Base-by-base conservation (phyloP, 2,113 vertebrate species). In the Phrynocephalus versicolor region DNA sequence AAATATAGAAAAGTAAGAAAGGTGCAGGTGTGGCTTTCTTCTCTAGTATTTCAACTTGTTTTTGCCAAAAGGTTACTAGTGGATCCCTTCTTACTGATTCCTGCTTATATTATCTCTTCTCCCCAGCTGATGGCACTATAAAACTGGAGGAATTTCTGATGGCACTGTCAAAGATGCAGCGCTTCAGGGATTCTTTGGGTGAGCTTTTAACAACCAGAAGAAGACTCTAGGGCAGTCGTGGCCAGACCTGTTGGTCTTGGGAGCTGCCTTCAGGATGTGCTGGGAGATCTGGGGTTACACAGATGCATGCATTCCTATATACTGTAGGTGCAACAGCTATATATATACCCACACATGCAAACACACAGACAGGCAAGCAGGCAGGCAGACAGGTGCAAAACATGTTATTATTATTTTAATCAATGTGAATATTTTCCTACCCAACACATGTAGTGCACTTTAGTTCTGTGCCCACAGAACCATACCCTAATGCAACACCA, bases 81-180 rank as follows among this genome's bases (percentile, higher is more conserved):
- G 18, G 25, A 15, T 7, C 15, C 12, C 5, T 45, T 64, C 3
- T 73, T 72, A 85, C 45, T 3, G 25, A 14, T 6, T 41, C 15
- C 30, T 65, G 27, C 16, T 3, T 79, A 2, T 72, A 21, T 33
- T 1, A 25, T 62, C 65, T 79, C 57, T 87, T 37, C 39, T 55
- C 55, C 58, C 23, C 57, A 87, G 86, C 1, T n/a, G 30, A 55
- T 51, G 81, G 67, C 18, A 83, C n/a, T 3, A 25, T 87, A 71
- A 83, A 87, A 13, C 21, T 87, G 67, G 72, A 73, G 19, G 81
- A 87, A 23, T 83, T 78, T 58, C 55, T 87, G 75, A 72, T 4
- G 18, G 8, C 39, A 21, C 81, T 87, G 6, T 9, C 55, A 37
- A 60, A 25, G 14, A 37, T 72, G 23, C n/a, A 18, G 1, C 75